These are phyloP conservation scores for Callorhinus ursinus DNA, from an alignment of 2,113 vertebrate genomes.

Conservation along the genomic window DNA sequence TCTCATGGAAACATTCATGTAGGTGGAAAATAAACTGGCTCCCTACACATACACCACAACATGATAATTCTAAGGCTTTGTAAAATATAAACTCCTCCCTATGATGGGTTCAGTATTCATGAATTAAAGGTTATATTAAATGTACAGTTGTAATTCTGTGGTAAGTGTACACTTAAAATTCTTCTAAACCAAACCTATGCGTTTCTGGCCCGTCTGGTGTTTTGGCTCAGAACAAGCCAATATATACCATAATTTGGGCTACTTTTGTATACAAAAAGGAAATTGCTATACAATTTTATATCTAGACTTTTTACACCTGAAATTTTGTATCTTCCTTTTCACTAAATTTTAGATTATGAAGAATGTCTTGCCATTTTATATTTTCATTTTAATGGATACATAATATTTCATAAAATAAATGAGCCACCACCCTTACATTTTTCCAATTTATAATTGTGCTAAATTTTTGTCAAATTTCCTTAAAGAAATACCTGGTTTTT, in stretches of 20 bases:
- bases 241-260: neutral
- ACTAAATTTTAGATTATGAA: neutral
- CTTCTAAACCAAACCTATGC: neutral
- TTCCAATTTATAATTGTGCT: neutral
- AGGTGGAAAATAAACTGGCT: neutral
- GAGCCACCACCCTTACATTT: neutral
- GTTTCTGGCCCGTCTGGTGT: neutral
- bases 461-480: neutral
- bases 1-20: neutral
- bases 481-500: neutral
- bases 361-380: neutral
- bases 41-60: no score
- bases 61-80: neutral
- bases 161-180: neutral
- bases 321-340: neutral
- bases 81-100: neutral
- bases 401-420: neutral
- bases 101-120: neutral
- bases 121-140: neutral
- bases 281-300: neutral
- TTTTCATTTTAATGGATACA: neutral
- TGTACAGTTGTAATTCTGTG: neutral
- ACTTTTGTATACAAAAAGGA: neutral
- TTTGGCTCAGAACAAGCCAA: neutral
- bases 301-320: neutral